A percentile compares a stretch with the other conserved stretches of the same genome.
Conservation (phyloP, 2,888 invertebrate genomes). For the Lobophora halterata region DNA sequence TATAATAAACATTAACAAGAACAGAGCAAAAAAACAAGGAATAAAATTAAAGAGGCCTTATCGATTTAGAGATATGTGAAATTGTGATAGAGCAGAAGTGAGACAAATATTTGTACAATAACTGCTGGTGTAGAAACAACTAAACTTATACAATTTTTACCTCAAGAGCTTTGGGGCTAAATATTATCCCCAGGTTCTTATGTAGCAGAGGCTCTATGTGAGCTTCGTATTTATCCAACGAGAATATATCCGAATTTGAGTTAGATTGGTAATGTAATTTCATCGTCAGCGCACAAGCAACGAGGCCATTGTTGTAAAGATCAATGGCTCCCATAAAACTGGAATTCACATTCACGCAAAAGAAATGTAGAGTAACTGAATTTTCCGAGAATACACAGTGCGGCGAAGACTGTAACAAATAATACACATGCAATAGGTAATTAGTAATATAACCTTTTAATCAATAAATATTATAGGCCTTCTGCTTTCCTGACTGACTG, state of each 20-base stretch:
- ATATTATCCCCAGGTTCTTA: conserved; percentile 63
- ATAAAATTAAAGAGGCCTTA: too few species aligned
- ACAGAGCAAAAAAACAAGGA: too few species aligned
- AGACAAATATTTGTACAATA: too few species aligned
- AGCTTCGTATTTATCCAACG: conserved; percentile 64
- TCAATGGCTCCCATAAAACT: conserved; percentile 55
- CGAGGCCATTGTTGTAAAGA: conserved; percentile 71
- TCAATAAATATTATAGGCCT: too few species aligned
- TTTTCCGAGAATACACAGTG: conserved; percentile 73
- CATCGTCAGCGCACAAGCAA: conserved; percentile 62
- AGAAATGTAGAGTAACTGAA: conserved; percentile 66
- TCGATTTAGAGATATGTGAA: too few species aligned
- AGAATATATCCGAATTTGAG: conserved; percentile 55
- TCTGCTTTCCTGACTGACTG: too few species aligned
- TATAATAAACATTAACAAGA: background rate
- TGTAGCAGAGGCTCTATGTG: conserved; percentile 69
- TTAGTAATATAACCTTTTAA: too few species aligned
- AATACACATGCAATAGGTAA: conserved; percentile 1
- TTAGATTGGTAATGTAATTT: conserved; percentile 61
- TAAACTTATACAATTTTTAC: too few species aligned
- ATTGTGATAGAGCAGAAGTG: too few species aligned
- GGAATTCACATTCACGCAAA: conserved; percentile 62
- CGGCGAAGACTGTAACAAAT: conserved; percentile 58
- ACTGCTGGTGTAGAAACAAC: too few species aligned
- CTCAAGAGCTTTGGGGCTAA: conserved; percentile 61